Percentiles rank a stretch among this genome's conserved stretches.
These are phyloP conservation scores for Paedocypris sp. DNA, from an alignment of 2,113 vertebrate species.

Conservation along the genomic window DNA sequence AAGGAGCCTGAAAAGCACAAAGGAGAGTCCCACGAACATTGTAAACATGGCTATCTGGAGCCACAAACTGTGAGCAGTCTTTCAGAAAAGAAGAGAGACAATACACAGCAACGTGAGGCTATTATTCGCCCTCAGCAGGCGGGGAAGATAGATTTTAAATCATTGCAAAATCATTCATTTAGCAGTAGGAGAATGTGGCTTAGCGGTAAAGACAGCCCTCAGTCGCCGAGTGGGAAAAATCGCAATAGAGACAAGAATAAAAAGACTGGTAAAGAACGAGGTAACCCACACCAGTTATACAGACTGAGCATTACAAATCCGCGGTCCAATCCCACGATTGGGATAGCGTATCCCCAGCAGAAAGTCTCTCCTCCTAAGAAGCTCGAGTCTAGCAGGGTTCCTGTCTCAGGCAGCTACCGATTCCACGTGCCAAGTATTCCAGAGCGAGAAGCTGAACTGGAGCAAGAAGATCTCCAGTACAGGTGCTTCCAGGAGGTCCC, in stretches of 20 bases:
- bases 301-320: conserved; percentile 67
- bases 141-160: conserved; percentile 75
- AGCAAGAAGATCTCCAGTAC: conserved; percentile 68
- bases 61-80: conserved; percentile 45
- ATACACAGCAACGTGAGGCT: conserved; percentile 75
- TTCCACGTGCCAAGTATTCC: conserved; percentile 69
- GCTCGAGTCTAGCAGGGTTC: conserved; percentile 53
- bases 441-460: conserved; percentile 64
- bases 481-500: conserved; percentile 70
- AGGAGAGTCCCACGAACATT: conserved; percentile 48
- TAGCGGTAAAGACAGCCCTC: conserved; percentile 61
- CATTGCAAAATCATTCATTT: conserved; percentile 65
- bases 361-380: conserved; percentile 75
- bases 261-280: conserved; percentile 61
- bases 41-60: conserved; percentile 51
- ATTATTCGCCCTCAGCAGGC: conserved; percentile 75
- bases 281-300: conserved; percentile 75
- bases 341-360: conserved; percentile 74
- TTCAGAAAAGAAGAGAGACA: conserved; percentile 63
- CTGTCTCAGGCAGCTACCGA: conserved; percentile 62
- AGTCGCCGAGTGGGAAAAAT: conserved; percentile 65
- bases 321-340: conserved; percentile 71
- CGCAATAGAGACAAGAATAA: conserved; percentile 62
- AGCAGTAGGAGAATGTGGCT: conserved; percentile 66
- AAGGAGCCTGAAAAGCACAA: conserved; percentile 66